Conservation (phyloP, 2,888 invertebrate genomes). For the Eumacrocentrus americanus region DNA sequence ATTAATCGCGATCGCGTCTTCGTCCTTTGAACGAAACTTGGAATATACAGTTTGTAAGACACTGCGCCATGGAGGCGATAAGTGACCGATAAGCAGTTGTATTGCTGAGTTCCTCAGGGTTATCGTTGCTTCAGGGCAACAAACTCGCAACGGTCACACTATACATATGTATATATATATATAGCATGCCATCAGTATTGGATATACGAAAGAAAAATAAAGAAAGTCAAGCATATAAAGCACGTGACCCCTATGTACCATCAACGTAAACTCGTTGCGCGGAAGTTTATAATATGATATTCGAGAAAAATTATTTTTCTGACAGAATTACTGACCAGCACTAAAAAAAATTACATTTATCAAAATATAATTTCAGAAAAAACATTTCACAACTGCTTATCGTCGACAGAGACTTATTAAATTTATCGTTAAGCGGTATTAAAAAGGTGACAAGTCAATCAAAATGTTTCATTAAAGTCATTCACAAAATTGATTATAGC, state of each 20-base stretch:
- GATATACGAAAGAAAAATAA: slow-evolving; percentile 20
- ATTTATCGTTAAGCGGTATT: too few relatives aligned
- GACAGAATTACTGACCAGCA: too few relatives aligned
- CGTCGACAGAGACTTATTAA: too few relatives aligned
- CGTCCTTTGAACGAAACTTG: slow-evolving; percentile 32
- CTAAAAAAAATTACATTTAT: too few relatives aligned
- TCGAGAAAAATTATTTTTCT: background rate
- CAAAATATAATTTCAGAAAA: too few relatives aligned
- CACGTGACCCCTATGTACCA: background rate
- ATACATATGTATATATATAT: background rate
- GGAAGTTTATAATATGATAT: too few relatives aligned
- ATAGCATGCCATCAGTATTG: background rate
- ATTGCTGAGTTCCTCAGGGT: slow-evolving; percentile 59
- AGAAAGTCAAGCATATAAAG: slow-evolving; percentile 1
- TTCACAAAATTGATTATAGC: too few relatives aligned
- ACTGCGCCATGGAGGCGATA: slow-evolving; percentile 47
- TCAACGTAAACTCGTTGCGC: too few relatives aligned
- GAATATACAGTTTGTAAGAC: slow-evolving; percentile 30
- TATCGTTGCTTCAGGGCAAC: slow-evolving; percentile 59
- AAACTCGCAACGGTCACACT: slow-evolving; percentile 48
- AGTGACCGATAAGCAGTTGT: slow-evolving; percentile 57
- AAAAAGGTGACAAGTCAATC: too few relatives aligned
- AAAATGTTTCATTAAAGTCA: too few relatives aligned
- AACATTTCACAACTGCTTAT: too few relatives aligned
- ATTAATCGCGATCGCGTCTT: slow-evolving; percentile 25